phyloP scores from a whole-genome alignment of 2,888 invertebrate genomes.

The Zeuzera pyrina region DNA sequence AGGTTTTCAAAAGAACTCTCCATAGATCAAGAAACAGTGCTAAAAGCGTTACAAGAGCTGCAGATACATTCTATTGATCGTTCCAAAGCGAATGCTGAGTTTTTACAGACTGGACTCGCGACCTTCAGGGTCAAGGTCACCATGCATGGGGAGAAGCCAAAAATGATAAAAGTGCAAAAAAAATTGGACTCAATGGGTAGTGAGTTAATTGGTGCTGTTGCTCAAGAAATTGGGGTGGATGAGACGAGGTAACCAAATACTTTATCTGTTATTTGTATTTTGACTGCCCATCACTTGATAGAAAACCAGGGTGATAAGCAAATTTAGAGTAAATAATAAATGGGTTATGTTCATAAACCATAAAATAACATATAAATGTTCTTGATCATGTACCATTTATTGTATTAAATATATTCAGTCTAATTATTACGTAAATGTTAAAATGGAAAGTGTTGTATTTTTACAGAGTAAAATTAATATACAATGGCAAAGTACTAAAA shows the following conservation, averaged over 20 bases:
- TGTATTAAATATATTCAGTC: no score
- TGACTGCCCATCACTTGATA: no score
- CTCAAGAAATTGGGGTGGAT: slow-evolving; percentile 50
- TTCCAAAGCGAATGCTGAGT: slow-evolving; percentile 78
- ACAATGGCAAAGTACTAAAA: slow-evolving; percentile 76
- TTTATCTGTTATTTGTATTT: no score
- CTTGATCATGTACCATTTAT: no score
- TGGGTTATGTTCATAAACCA: no score
- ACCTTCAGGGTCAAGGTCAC: slow-evolving; percentile 80
- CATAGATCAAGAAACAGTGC: slow-evolving; percentile 61
- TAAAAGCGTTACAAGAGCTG: slow-evolving; percentile 73
- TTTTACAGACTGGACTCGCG: slow-evolving; percentile 80
- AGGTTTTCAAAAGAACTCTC: slow-evolving; percentile 72
- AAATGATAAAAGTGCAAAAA: slow-evolving; percentile 68
- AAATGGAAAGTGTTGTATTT: no score
- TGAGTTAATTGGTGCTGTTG: slow-evolving; percentile 70
- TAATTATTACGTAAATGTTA: no score
- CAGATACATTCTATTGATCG: slow-evolving; percentile 81
- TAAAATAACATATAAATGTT: no score
- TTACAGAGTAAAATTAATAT: slow-evolving; percentile 77
- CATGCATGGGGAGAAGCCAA: slow-evolving; percentile 62
- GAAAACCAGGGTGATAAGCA: no score
- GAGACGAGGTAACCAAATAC: slow-evolving; percentile 60
- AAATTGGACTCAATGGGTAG: slow-evolving; percentile 64
- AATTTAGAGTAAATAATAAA: slow-evolving; percentile 2